Percentiles rank a stretch among this genome's conserved stretches.
Evolutionary conservation across 2,797 vertebrate genomes (phyloP).

Genomic region (Xiphophorus birchmanni): DNA sequence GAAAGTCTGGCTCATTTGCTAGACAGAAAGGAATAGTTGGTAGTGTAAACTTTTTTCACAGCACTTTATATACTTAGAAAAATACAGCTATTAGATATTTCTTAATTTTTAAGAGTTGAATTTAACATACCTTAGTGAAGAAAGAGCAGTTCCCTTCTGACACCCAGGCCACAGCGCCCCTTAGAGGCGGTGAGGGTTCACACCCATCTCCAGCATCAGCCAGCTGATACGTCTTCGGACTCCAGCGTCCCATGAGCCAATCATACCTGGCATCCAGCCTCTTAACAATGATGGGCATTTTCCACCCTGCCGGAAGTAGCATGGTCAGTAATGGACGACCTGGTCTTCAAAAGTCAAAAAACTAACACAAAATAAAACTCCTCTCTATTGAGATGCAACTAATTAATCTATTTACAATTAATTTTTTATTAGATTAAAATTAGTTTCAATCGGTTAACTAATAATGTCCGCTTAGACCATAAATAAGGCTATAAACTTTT

Average conservation of each 20-base stretch:
- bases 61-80: not conserved
- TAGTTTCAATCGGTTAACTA: no score
- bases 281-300: constrained; percentile 72
- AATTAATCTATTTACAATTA: no score
- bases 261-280: constrained; percentile 81
- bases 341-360: not conserved
- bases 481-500: no score
- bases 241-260: constrained; percentile 77
- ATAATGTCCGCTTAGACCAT: no score
- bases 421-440: no score
- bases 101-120: not conserved
- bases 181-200: constrained; percentile 38
- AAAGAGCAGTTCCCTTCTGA: constrained; percentile 81
- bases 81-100: no score
- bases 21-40: not conserved
- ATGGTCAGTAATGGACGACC: not conserved
- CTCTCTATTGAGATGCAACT: not conserved
- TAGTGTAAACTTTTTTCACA: not conserved
- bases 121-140: constrained; percentile 79
- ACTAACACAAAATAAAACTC: not conserved
- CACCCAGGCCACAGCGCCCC: constrained; percentile 80
- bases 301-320: constrained; percentile 71
- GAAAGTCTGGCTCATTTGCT: not conserved
- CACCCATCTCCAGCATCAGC: constrained; percentile 78
- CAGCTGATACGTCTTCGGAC: constrained; percentile 51